These are phyloP conservation scores for Ameiurus melas DNA, from an alignment of 2,113 vertebrate genomes.

Conservation along the genomic window DNA sequence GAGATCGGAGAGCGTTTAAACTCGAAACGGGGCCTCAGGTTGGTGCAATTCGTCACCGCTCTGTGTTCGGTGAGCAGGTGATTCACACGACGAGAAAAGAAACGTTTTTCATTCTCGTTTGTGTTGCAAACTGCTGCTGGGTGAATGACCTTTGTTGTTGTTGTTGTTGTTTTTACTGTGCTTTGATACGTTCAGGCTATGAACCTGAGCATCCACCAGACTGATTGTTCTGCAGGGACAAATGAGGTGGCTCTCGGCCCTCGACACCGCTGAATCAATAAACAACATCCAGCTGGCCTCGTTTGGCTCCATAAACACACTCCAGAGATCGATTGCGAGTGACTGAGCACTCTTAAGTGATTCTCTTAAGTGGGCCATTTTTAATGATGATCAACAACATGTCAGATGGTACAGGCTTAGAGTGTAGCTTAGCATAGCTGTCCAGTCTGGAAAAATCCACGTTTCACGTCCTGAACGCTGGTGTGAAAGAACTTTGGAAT, in stretches of 20 bases:
- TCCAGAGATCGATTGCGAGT: constrained; percentile 6
- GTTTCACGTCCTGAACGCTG: neutral
- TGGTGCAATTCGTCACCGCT: neutral
- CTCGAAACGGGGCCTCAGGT: neutral
- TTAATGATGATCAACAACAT: constrained; percentile 11
- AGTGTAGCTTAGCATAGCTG: neutral
- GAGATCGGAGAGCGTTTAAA: neutral
- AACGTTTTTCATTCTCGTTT: neutral
- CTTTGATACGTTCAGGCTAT: no score
- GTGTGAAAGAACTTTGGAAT: neutral
- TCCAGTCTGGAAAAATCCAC: neutral
- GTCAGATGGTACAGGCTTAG: neutral
- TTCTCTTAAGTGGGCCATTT: neutral
- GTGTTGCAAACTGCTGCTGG: neutral
- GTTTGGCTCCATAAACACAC: constrained; percentile 33
- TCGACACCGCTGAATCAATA: no score
- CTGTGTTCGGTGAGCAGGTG: neutral
- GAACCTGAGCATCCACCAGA: neutral
- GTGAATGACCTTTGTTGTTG: neutral
- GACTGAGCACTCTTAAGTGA: neutral
- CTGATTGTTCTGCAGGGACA: neutral
- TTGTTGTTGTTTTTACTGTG: neutral
- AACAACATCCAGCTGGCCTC: neutral
- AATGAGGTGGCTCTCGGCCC: neutral
- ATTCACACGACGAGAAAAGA: neutral